Conservation (phyloP, 2,113 vertebrate species). For the Onychorhynchus coronatus region DNA sequence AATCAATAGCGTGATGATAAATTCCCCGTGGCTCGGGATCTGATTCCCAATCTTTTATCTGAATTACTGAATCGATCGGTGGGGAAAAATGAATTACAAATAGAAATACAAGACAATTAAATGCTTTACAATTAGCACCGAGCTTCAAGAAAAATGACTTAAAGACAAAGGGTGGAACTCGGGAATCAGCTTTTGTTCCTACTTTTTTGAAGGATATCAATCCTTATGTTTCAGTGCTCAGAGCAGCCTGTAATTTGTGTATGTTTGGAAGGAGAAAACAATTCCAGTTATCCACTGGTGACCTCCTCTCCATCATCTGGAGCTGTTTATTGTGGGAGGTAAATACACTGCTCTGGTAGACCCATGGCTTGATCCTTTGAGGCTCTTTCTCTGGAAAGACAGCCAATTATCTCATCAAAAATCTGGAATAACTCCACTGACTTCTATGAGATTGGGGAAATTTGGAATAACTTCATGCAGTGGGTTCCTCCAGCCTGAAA, state of each 20-base stretch:
- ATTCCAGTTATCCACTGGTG: background rate
- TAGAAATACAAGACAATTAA: constrained; percentile 48
- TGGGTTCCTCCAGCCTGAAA: background rate
- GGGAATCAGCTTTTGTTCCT: background rate
- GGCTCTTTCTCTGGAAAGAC: background rate
- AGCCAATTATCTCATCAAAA: background rate
- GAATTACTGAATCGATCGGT: constrained; percentile 37
- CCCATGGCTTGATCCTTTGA: background rate
- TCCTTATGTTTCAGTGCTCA: background rate
- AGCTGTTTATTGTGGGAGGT: background rate
- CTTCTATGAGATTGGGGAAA: background rate
- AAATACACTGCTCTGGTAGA: background rate
- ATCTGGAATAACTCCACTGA: background rate
- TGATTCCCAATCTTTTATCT: constrained; percentile 6
- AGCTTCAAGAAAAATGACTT: background rate
- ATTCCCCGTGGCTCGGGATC: background rate
- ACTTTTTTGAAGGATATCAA: background rate
- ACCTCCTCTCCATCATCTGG: background rate
- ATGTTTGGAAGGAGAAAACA: background rate
- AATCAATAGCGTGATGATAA: background rate
- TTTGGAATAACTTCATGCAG: background rate
- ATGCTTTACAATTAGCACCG: background rate
- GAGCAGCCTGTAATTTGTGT: background rate
- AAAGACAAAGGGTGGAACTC: background rate
- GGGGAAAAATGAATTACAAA: constrained; percentile 30